Percentiles rank a stretch among this genome's conserved stretches.
Conservation (phyloP, 2,113 vertebrate genomes). For the Abramis brama region DNA sequence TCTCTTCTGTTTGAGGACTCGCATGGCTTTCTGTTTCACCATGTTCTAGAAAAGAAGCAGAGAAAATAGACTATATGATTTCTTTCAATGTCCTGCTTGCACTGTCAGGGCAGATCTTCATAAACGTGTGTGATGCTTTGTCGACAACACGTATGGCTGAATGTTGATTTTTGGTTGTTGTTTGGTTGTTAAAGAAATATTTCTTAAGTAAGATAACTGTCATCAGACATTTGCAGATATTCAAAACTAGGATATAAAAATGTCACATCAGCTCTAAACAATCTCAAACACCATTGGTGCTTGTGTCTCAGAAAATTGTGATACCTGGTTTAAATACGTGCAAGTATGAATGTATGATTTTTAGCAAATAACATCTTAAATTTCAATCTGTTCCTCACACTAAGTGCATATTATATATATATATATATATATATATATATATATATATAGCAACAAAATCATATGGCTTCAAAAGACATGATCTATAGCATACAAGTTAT, state of each 20-base stretch:
- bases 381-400: neutral
- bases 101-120: neutral
- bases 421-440: no score
- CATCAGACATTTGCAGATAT: neutral
- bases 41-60: constrained; percentile 84
- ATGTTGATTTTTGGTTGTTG: neutral
- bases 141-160: neutral
- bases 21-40: constrained; percentile 97
- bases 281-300: neutral
- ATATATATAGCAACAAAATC: neutral
- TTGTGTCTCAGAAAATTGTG: neutral
- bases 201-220: no score
- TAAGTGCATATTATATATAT: no score
- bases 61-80: neutral
- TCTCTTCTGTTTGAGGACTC: constrained; percentile 96
- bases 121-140: neutral
- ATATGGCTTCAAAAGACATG: neutral
- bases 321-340: neutral
- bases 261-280: neutral
- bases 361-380: neutral
- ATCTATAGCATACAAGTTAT: neutral
- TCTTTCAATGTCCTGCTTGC: neutral
- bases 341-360: neutral
- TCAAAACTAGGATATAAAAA: neutral
- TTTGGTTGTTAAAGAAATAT: neutral